A percentile compares a stretch with the other conserved stretches of the same genome.
phyloP scores from a whole-genome alignment of 2,888 invertebrate species.

The Caenorhabditis sp. region DNA sequence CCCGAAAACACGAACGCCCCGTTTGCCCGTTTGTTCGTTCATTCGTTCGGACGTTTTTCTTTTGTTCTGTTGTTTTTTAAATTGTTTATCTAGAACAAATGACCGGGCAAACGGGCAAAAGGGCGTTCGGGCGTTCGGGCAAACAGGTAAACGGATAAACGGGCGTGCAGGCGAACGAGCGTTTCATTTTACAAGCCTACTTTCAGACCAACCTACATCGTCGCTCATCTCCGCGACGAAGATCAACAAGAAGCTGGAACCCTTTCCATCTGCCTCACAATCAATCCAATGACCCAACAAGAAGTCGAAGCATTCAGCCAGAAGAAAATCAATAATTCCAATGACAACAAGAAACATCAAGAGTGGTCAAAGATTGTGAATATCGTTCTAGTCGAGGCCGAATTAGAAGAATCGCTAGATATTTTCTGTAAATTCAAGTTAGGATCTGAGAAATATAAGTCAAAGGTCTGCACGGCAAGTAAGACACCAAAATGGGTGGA shows the following conservation, averaged over 20 bases:
- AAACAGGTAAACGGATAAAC: no score
- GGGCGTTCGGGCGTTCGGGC: no score
- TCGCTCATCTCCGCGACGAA: slow-evolving; percentile 81
- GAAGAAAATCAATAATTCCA: slow-evolving; percentile 17
- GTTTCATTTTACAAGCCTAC: no score
- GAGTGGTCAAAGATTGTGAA: slow-evolving; percentile 97
- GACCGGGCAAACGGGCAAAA: no score
- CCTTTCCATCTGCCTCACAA: slow-evolving; percentile 17
- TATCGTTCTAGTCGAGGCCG: slow-evolving; percentile 86
- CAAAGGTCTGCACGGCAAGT: slow-evolving; percentile 83
- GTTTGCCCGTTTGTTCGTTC: no score
- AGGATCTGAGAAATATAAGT: slow-evolving; percentile 96
- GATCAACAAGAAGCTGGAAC: slow-evolving; percentile 73
- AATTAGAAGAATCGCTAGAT: slow-evolving; percentile 78
- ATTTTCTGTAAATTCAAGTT: slow-evolving; percentile 95
- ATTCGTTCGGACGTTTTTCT: no score
- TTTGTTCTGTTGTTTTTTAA: no score
- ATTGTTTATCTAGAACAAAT: no score
- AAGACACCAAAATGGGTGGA: slow-evolving; percentile 91
- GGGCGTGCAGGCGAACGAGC: no score
- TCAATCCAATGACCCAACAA: slow-evolving; percentile 28
- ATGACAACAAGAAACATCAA: slow-evolving; percentile 74
- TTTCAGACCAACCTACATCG: slow-evolving; percentile 78
- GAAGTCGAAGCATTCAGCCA: slow-evolving; percentile 31
- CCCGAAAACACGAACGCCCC: no score